A percentile compares a stretch with the other conserved stretches of the same genome.
phyloP scores from a whole-genome alignment of 1,140 invertebrate genomes.

The Drosophila pectinifera region DNA sequence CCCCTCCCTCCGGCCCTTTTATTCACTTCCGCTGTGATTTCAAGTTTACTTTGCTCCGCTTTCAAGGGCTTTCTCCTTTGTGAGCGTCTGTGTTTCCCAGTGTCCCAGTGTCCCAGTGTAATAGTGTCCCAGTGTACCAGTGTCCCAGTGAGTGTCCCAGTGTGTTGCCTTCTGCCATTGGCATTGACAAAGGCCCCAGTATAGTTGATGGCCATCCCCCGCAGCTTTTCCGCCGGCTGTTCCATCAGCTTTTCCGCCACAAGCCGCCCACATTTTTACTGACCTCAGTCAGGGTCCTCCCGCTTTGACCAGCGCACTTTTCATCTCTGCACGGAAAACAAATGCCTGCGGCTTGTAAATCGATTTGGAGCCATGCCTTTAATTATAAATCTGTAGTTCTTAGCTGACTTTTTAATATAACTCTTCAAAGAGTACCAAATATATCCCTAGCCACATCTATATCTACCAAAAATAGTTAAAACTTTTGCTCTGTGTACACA shows the following conservation, averaged over 20 bases:
- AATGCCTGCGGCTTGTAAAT: neutral
- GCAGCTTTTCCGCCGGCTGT: conserved; percentile 6
- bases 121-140: conserved; percentile 2
- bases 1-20: neutral
- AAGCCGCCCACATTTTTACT: conserved; percentile 13
- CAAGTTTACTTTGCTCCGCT: conserved; percentile 41
- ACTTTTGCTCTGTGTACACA: conserved; percentile 3
- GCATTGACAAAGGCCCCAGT: conserved; percentile 65
- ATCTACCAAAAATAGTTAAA: neutral
- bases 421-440: no score
- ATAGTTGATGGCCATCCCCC: conserved; percentile 22
- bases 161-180: conserved; percentile 70
- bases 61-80: conserved; percentile 36
- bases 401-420: no score
- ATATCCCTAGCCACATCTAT: no score
- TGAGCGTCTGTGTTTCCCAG: neutral
- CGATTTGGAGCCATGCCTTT: neutral
- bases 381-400: no score
- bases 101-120: neutral
- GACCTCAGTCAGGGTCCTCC: conserved; percentile 34
- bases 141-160: neutral
- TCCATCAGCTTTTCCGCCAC: neutral
- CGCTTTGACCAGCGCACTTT: conserved; percentile 25
- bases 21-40: conserved; percentile 65
- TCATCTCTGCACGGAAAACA: neutral